Percentiles rank a stretch among this genome's conserved stretches.
These are phyloP conservation scores for Harpagoxenus sublaevis DNA, from an alignment of 2,888 invertebrate genomes.

Conservation along the genomic window DNA sequence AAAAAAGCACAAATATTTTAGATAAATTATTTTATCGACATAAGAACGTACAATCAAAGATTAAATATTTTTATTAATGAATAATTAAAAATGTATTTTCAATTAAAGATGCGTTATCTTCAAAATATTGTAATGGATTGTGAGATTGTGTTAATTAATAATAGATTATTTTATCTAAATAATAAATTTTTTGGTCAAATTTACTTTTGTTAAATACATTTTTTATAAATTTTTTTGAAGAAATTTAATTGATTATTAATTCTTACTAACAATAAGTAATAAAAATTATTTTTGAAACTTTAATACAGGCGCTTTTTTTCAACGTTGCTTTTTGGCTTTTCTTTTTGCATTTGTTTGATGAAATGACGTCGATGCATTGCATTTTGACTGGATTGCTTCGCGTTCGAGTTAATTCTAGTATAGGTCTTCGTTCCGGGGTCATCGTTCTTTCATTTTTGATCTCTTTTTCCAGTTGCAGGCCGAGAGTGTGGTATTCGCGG, in stretches of 20 bases:
- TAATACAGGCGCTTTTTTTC: not conserved
- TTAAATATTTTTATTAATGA: not conserved
- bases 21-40: not conserved
- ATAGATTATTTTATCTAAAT: not conserved
- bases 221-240: not conserved
- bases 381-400: constrained; percentile 39
- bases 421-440: constrained; percentile 36
- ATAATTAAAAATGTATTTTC: not conserved
- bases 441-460: constrained; percentile 60
- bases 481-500: constrained; percentile 45
- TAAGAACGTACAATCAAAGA: not conserved
- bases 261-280: not conserved
- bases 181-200: not conserved
- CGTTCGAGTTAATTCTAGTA: constrained; percentile 64
- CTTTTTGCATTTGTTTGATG: not conserved
- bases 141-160: not conserved
- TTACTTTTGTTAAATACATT: not conserved
- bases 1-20: not conserved
- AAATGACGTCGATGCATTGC: constrained; percentile 43
- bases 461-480: constrained; percentile 52
- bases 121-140: not conserved
- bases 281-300: constrained; percentile 11
- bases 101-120: not conserved
- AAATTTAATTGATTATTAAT: not conserved
- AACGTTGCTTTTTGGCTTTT: not conserved